A percentile compares a stretch with the other conserved stretches of the same genome.
phyloP scores from a whole-genome alignment of 2,797 vertebrate species.

The Sandelia bainsii region DNA sequence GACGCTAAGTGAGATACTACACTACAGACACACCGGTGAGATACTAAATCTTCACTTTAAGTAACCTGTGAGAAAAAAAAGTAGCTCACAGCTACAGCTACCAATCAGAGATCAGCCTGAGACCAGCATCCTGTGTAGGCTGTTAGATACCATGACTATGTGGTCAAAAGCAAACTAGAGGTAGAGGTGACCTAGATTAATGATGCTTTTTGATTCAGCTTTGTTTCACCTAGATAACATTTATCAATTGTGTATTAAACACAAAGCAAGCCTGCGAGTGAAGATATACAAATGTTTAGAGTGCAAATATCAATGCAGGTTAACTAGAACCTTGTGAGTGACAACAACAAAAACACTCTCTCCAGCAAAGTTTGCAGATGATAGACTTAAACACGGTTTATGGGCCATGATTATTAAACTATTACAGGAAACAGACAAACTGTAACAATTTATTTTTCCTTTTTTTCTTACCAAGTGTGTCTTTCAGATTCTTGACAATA shows the following conservation, averaged over 20 bases:
- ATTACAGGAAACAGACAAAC: slow-evolving; percentile 1
- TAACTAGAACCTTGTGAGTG: slow-evolving; percentile 2
- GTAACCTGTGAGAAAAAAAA: slow-evolving; percentile 15
- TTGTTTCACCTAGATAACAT: not conserved
- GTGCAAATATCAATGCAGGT: slow-evolving; percentile 15
- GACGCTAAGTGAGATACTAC: not conserved
- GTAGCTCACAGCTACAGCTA: slow-evolving; percentile 13
- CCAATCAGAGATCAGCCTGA: slow-evolving; percentile 41
- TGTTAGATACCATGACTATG: slow-evolving; percentile 28
- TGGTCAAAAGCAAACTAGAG: slow-evolving; percentile 42
- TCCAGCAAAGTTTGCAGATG: slow-evolving; percentile 19
- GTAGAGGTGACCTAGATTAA: slow-evolving; percentile 34
- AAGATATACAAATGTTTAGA: slow-evolving; percentile 35
- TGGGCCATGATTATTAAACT: slow-evolving; percentile 1
- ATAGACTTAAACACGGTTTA: slow-evolving; percentile 15
- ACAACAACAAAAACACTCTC: not conserved
- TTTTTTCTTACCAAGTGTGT: slow-evolving; percentile 88
- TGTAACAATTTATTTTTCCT: not conserved
- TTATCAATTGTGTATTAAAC: not conserved
- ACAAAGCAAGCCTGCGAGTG: not conserved
- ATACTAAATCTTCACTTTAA: slow-evolving; percentile 8
- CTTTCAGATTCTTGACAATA: slow-evolving; percentile 94
- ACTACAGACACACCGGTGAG: not conserved
- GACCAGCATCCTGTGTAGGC: slow-evolving; percentile 48
- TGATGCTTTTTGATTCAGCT: not conserved